Conservation (phyloP, 1,140 invertebrate genomes). For the Drosophila gunungcola region DNA sequence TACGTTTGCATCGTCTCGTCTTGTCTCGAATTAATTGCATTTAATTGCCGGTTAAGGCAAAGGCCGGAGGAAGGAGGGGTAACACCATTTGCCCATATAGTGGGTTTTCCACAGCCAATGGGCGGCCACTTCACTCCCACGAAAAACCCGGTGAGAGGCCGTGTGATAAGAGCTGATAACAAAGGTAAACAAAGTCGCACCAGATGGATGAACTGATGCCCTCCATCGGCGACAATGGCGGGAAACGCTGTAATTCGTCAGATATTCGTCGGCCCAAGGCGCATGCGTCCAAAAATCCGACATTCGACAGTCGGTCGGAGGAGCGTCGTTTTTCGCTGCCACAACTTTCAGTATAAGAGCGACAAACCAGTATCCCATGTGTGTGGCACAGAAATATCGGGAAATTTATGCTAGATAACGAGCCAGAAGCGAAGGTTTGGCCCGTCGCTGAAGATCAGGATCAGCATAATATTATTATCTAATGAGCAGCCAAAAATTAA, state of each 20-base stretch:
- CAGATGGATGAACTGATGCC: slow-evolving; percentile 34
- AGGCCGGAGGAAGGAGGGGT: not conserved
- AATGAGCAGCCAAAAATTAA: slow-evolving; percentile 11
- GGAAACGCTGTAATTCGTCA: slow-evolving; percentile 80
- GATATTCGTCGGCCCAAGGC: slow-evolving; percentile 15
- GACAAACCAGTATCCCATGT: slow-evolving; percentile 18
- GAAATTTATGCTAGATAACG: slow-evolving; percentile 49
- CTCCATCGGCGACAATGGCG: slow-evolving; percentile 52
- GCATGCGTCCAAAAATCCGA: slow-evolving; percentile 53
- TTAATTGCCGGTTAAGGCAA: slow-evolving; percentile 7
- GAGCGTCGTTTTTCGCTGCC: slow-evolving; percentile 11
- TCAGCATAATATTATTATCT: slow-evolving; percentile 40
- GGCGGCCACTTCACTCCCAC: slow-evolving; percentile 58
- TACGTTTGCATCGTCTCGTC: too few relatives aligned
- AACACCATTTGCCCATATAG: not conserved
- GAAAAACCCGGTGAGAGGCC: slow-evolving; percentile 11
- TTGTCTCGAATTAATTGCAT: slow-evolving; percentile 24
- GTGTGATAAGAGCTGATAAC: slow-evolving; percentile 79
- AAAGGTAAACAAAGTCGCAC: slow-evolving; percentile 75
- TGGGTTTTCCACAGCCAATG: slow-evolving; percentile 55
- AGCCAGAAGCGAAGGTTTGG: not conserved
- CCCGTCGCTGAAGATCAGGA: slow-evolving; percentile 38
- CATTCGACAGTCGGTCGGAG: slow-evolving; percentile 20
- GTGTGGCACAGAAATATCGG: slow-evolving; percentile 29
- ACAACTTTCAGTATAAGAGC: slow-evolving; percentile 39